Evolutionary conservation across 2,888 invertebrate genomes (phyloP).

Genomic region (Platycheirus albimanus): DNA sequence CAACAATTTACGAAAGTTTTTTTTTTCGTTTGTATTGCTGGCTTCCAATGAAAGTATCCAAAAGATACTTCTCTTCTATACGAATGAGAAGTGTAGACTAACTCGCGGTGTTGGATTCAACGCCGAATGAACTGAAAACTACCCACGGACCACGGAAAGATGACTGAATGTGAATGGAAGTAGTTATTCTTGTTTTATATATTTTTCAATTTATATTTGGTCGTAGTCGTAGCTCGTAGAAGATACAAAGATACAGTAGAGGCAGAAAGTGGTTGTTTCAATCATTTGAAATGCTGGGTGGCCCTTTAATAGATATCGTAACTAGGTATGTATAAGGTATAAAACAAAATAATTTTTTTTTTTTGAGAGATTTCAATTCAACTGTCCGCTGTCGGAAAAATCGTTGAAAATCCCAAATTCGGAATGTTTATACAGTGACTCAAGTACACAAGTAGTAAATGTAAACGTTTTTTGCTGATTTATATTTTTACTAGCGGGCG

Average conservation of each 20-base stretch:
- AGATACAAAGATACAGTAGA: slow-evolving; percentile 22
- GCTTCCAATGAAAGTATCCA: background rate
- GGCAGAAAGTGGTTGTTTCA: background rate
- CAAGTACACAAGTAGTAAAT: background rate
- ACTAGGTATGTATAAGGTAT: too few relatives aligned
- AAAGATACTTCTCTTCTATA: slow-evolving; percentile 53
- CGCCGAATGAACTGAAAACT: slow-evolving; percentile 1
- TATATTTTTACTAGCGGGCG: too few relatives aligned
- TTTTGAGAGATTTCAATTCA: background rate
- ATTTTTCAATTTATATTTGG: slow-evolving; percentile 6
- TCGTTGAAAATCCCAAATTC: too few relatives aligned
- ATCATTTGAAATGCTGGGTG: too few relatives aligned
- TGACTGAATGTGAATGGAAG: slow-evolving; percentile 38
- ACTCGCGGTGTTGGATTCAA: slow-evolving; percentile 5
- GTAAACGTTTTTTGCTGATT: too few relatives aligned
- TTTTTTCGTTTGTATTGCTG: background rate
- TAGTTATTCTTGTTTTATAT: slow-evolving; percentile 8
- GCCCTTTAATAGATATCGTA: too few relatives aligned
- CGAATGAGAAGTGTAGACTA: slow-evolving; percentile 62
- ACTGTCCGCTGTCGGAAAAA: background rate
- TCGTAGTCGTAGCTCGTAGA: too few relatives aligned
- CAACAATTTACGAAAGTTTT: background rate
- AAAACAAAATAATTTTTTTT: too few relatives aligned
- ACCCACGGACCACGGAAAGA: slow-evolving; percentile 21
- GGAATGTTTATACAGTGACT: slow-evolving; percentile 12